phyloP scores from a whole-genome alignment of 64 coral and sea anemone genomes.

The Anthopleura sola region DNA sequence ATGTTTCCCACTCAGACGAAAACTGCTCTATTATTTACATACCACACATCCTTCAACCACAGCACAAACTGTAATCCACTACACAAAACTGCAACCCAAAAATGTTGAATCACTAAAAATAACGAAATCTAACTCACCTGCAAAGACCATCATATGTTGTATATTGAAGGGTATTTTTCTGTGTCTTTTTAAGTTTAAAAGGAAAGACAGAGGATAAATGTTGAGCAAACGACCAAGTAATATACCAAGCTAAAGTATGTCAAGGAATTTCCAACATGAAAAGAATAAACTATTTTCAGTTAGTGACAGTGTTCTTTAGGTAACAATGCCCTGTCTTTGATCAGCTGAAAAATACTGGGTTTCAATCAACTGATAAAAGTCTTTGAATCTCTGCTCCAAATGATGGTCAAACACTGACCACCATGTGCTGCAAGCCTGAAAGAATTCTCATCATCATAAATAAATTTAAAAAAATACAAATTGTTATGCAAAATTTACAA shows the following conservation, averaged over 20 bases:
- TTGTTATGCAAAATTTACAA: no score
- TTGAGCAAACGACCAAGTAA: constrained; percentile 82
- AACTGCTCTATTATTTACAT: background rate
- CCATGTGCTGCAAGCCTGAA: no score
- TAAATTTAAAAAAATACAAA: no score
- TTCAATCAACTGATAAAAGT: no score
- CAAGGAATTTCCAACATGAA: constrained; percentile 17
- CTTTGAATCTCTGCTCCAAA: no score
- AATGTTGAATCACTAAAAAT: background rate
- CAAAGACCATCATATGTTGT: constrained; percentile 99
- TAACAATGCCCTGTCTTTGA: no score
- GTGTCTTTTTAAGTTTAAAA: constrained; percentile 80
- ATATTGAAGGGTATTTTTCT: constrained; percentile 87
- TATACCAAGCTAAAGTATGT: constrained; percentile 72
- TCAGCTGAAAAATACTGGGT: no score
- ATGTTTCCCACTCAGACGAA: background rate
- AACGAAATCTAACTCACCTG: constrained; percentile 34
- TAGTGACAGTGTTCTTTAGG: no score
- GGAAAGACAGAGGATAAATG: constrained; percentile 95
- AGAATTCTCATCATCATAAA: no score
- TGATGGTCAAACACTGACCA: no score
- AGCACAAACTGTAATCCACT: background rate
- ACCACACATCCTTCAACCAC: background rate
- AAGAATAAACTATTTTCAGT: background rate
- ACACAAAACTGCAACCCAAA: background rate